Base-by-base conservation (phyloP, 1,140 invertebrate genomes). In the Bombus waltoni region DNA sequence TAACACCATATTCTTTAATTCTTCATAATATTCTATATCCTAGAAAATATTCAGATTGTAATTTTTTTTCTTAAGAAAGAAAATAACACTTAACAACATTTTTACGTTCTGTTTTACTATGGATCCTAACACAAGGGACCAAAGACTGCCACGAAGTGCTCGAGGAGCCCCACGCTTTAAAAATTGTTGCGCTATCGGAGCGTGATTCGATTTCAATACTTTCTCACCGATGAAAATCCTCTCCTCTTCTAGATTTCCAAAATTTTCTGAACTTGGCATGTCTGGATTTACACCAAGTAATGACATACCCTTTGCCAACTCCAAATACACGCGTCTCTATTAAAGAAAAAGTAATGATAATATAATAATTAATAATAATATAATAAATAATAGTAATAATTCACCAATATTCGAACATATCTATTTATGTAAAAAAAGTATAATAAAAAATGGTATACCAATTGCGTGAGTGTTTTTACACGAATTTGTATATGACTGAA, bases 401-500 rank as follows among this genome's bases (percentile, higher is more conserved):
- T 40, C 15, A 76, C 59, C 8, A 28, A 13, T 53, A 42, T 38
- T 81, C 57, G 73, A 74, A 78, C 53, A 81, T 15, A 62, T 91
- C 28, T 47, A 78, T 42, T 71, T 15, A 10, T 28, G 42, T 13
- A 86, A 72, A 40, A 28, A 28, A 44, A 59, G n/a, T 9, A 66
- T 72, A 38, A n/a, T 32, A 40, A 59, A 59, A 66, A 71, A 65
- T 53, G 6, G 44, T 66, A 10, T 96, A 98, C 97, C 96, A 98
- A 95, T 94, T 98, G 97, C 88, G 96, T 95, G 5, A 99, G 95
- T 86, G 97, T 97, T 94, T 98, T 98, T 0, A 98, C 97, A 95
- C 97, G 97, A 68, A 99, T 94, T 57, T 98, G 97, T 91, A 99
- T 96, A 92, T 98, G 97, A 81, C 98, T 97, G 88, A 98, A 98